Evolutionary conservation across 2,797 vertebrate species (phyloP), one percentile per base, ranked within the genome.

Genomic region (Danio albolineatus): DNA sequence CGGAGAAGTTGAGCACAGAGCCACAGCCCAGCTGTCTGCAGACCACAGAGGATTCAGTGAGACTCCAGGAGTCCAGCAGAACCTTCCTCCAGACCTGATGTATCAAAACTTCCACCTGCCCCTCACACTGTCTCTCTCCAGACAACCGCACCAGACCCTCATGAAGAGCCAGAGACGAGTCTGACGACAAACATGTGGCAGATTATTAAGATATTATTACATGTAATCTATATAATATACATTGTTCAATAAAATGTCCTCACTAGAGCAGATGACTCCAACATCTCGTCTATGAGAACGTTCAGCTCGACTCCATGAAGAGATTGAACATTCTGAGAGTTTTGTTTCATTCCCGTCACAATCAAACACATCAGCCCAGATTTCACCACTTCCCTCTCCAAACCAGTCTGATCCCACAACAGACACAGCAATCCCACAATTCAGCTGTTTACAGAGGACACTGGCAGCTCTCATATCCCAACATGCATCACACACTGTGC

Each of bases 11-110:
- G 6, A 92, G 2, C 12, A 86, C 85, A 44, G 80, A 71, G 76
- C 90, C 86, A 5, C 92, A 93, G 72, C 73, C 57, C 0, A 92
- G 84, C 43, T 92, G 91, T 86, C 86, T 88, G 62, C 91, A 92
- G 49, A 92, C 85, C 79, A 92, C 92, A 41, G 86, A 72, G 36
- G 88, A 88, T 2, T 89, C 88, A 7, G 49, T 16, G 0, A 39
- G 51, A 84, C 75, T 83, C 88, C 90, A 92, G 44, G 67, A 74
- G 53, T 79, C 87, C 85, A 70, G 85, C 71, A 78, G 60, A 85
- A 88, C 14, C 86, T 86, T 88, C 7, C 86, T 88, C 89, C 90
- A 92, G 44, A 85, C 81, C 54, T 82, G 84, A 19, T 75, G 81
- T 49, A 88, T 6, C 74, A 84, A 90, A 53, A 91, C 75, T 49